These are phyloP conservation scores for Erpobdella octoculata DNA, from an alignment of 2,888 invertebrate genomes.

Conservation along the genomic window DNA sequence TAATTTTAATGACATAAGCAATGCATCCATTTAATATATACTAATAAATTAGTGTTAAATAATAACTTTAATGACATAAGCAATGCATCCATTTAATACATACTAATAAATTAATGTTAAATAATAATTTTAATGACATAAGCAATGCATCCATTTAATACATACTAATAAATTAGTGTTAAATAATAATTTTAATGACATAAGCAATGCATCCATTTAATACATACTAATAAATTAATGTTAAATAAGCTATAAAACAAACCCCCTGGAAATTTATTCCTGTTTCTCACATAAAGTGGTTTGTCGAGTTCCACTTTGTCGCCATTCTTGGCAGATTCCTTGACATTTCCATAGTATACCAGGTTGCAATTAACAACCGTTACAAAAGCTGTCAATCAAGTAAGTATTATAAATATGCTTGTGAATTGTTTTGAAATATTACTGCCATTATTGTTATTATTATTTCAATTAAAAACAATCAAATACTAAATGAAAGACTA, in stretches of 20 bases:
- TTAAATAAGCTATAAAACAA: too few relatives aligned
- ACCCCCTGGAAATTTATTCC: slow-evolving; percentile 24
- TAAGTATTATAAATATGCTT: not conserved
- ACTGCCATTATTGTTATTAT: not conserved
- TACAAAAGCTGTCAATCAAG: too few relatives aligned
- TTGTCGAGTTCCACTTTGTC: slow-evolving; percentile 33
- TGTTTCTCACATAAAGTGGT: slow-evolving; percentile 29
- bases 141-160: not conserved
- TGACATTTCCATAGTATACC: slow-evolving; percentile 33
- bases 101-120: too few relatives aligned
- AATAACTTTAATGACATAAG: too few relatives aligned
- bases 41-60: too few relatives aligned
- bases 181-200: not conserved
- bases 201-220: too few relatives aligned
- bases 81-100: too few relatives aligned
- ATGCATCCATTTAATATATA: too few relatives aligned
- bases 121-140: too few relatives aligned
- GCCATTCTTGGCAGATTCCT: slow-evolving; percentile 31
- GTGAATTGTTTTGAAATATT: not conserved
- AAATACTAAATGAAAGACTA: not conserved
- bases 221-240: too few relatives aligned
- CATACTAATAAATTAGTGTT: not conserved
- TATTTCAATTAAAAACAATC: not conserved
- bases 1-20: too few relatives aligned
- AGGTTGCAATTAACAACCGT: too few relatives aligned